Conservation (phyloP, 2,113 vertebrate genomes). For the Gnathonemus echidnorhynchus region DNA sequence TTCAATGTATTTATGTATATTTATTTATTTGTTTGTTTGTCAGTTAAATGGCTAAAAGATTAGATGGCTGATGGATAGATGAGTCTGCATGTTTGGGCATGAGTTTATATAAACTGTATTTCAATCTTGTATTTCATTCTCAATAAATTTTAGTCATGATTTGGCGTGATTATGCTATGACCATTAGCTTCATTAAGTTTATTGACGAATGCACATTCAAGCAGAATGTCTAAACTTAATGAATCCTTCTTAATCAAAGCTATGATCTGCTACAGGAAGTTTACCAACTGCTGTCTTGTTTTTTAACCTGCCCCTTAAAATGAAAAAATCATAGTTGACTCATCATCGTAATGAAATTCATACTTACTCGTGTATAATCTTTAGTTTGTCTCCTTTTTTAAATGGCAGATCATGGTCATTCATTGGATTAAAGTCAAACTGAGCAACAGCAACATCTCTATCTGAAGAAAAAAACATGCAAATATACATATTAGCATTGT, state of each 20-base stretch:
- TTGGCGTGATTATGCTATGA: background rate
- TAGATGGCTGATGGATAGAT: background rate
- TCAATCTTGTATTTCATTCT: background rate
- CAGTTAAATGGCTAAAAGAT: background rate
- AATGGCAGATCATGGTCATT: conserved; percentile 74
- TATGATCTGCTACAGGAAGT: background rate
- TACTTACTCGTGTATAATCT: conserved; percentile 77
- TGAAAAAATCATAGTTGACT: background rate
- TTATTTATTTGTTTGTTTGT: background rate
- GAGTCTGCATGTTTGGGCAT: background rate
- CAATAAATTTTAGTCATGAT: background rate
- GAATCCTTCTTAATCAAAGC: background rate
- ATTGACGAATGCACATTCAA: background rate
- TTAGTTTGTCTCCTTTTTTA: conserved; percentile 79
- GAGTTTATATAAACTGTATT: background rate
- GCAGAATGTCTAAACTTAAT: background rate
- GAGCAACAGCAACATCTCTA: conserved; percentile 64
- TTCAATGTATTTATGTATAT: background rate
- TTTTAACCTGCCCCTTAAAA: background rate
- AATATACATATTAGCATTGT: background rate
- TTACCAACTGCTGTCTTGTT: background rate
- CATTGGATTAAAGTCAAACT: conserved; percentile 68
- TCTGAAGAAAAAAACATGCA: conserved; percentile 47
- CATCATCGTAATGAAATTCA: background rate
- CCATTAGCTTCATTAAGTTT: background rate